phyloP scores from a whole-genome alignment of 2,888 invertebrate genomes.

The Trilocha varians region DNA sequence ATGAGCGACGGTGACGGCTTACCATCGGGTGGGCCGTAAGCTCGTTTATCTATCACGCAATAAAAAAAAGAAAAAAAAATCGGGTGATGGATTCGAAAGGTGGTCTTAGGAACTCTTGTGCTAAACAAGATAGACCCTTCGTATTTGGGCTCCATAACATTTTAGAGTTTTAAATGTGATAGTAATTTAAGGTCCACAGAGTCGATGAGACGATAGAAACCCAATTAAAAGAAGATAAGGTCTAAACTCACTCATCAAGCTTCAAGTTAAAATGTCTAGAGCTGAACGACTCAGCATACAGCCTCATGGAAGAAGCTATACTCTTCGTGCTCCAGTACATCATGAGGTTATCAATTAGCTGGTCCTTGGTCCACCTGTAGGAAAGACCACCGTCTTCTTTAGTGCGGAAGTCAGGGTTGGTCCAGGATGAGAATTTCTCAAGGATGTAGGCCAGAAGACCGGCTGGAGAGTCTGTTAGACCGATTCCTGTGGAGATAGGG shows the following conservation, averaged over 20 bases:
- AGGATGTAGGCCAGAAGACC: constrained; percentile 87
- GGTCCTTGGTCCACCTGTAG: constrained; percentile 76
- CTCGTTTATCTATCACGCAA: too few species aligned
- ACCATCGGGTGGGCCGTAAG: too few species aligned
- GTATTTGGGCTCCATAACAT: too few species aligned
- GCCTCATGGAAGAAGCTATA: constrained; percentile 81
- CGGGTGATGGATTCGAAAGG: too few species aligned
- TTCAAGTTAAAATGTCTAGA: constrained; percentile 25
- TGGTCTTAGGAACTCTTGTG: too few species aligned
- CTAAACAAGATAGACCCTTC: too few species aligned
- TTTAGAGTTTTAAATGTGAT: too few species aligned
- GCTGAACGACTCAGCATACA: constrained; percentile 79
- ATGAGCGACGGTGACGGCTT: too few species aligned
- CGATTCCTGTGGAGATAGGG: constrained; percentile 72
- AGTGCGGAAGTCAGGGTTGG: constrained; percentile 47
- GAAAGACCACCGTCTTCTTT: constrained; percentile 78
- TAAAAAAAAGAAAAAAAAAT: too few species aligned
- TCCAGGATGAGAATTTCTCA: constrained; percentile 88
- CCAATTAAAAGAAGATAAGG: too few species aligned
- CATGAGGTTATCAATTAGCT: constrained; percentile 87
- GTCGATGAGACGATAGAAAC: too few species aligned
- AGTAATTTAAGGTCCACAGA: too few species aligned
- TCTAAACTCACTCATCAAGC: constrained; percentile 60
- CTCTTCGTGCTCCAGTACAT: constrained; percentile 85
- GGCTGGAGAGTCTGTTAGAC: constrained; percentile 81